Evolutionary conservation across 2,888 invertebrate species (phyloP), one percentile per base, ranked within the genome.

Genomic region (Zygothrica quintamaculata): DNA sequence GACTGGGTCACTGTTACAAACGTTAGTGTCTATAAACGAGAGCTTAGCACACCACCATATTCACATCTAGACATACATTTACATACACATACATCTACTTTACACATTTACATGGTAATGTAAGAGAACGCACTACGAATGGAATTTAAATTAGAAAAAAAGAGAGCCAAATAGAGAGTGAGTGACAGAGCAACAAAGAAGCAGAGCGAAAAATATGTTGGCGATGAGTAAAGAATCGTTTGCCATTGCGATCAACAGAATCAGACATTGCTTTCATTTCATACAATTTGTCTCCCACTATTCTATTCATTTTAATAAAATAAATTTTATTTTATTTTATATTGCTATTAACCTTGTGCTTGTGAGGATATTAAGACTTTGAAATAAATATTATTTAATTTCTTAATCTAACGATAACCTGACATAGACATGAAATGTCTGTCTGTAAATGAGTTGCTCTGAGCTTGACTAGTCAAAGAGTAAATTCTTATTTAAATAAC

Each of bases 1-100:
- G 87, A 89, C 89, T 89, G 88, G 88, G 88, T 89, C 88, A 89
- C 89, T 89, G 88, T 89, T 89, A 89, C 89, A 74, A 84, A 74
- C 80, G 65, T 66, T 73, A 79, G 80, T 82, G 73, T 65, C 8
- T n/a, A n/a, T n/a, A 57, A 53, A 57, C 51, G 47, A 59, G 46
- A 44, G 40, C 57, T 60, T 53, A 58, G 56, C 69, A 48, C 43
- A 50, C 42, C n/a, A 25, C 55, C 55, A 47, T 34, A 44, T 22
- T 8, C 47, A 39, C 5, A n/a, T n/a, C n/a, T n/a, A n/a, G n/a
- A 22, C 16, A 25, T 22, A 37, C 12, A 39, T n/a, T n/a, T 9
- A 33, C 6, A 61, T 7, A 15, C 50, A 26, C n/a, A n/a, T n/a
- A n/a, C n/a, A n/a, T n/a, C n/a, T n/a, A n/a, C n/a, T n/a, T n/a